phyloP scores from a whole-genome alignment of 2,888 invertebrate genomes.

The Drosophila anomalata region DNA sequence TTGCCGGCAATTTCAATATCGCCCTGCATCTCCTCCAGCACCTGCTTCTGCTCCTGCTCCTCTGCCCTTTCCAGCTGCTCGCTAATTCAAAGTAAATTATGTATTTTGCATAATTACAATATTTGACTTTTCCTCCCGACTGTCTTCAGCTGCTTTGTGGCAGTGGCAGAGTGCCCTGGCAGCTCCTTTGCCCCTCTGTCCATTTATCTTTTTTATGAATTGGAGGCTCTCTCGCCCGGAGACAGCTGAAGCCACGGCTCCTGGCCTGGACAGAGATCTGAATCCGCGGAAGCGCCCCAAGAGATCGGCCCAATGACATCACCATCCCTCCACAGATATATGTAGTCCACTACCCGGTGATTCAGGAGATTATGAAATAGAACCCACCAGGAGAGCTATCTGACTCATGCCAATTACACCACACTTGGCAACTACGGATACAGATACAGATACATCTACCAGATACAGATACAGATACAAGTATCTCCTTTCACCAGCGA shows the following conservation, averaged over 20 bases:
- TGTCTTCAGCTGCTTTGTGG: constrained; percentile 20
- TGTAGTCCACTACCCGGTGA: neutral
- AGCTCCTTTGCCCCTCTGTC: constrained; percentile 50
- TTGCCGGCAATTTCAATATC: constrained; percentile 41
- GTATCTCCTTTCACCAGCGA: constrained; percentile 15
- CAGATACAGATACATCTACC: no score
- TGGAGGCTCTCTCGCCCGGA: neutral
- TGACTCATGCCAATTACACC: constrained; percentile 19
- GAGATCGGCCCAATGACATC: neutral
- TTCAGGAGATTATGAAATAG: neutral
- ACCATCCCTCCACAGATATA: neutral
- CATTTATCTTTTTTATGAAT: constrained; percentile 63
- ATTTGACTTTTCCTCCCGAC: constrained; percentile 78
- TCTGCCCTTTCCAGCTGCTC: constrained; percentile 59
- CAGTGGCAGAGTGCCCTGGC: no score
- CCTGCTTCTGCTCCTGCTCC: constrained; percentile 18
- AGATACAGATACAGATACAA: no score
- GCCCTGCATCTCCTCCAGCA: constrained; percentile 16
- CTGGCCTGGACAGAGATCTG: neutral
- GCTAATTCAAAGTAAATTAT: constrained; percentile 79
- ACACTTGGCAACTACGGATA: constrained; percentile 12
- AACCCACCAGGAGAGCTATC: neutral
- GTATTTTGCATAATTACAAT: constrained; percentile 78
- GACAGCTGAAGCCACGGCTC: neutral
- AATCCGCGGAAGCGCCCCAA: neutral